A percentile compares a stretch with the other conserved stretches of the same genome.
These are phyloP conservation scores for Hydrozoanthus gracilis DNA, from an alignment of 92 coral and sea anemone species.

Conservation along the genomic window DNA sequence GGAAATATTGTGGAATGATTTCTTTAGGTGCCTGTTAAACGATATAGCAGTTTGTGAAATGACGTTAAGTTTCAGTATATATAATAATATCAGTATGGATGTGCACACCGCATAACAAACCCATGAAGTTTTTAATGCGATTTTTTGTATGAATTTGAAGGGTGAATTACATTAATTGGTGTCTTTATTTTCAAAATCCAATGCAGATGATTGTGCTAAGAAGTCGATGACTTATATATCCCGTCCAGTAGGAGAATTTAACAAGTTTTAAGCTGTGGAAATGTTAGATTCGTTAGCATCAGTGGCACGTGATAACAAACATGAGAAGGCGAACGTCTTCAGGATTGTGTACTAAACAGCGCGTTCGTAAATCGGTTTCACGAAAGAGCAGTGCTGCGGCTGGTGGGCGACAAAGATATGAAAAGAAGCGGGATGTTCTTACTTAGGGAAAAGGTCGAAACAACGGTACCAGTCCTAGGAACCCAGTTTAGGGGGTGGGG, in stretches of 20 bases:
- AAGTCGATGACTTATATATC: background rate
- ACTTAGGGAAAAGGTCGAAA: too few species aligned
- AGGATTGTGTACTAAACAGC: background rate
- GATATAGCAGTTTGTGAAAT: too few species aligned
- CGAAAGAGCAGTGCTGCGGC: constrained; percentile 7
- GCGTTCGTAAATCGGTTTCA: background rate
- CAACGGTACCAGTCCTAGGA: too few species aligned
- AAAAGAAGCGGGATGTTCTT: background rate
- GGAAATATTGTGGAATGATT: too few species aligned
- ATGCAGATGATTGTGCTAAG: constrained; percentile 1
- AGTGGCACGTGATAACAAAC: constrained; percentile 1
- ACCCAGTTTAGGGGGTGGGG: too few species aligned
- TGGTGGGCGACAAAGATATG: constrained; percentile 1
- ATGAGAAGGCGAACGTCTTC: background rate
- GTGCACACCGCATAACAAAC: background rate
- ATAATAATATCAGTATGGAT: background rate
- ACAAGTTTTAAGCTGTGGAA: background rate
- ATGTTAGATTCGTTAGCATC: background rate
- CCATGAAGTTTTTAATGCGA: background rate
- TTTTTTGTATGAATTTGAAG: background rate
- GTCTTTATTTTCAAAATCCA: background rate
- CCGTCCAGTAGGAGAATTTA: constrained; percentile 5
- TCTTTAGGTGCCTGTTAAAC: too few species aligned
- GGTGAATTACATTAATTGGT: background rate
- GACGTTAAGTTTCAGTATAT: too few species aligned